These are phyloP conservation scores for Mormyrus iriodes DNA, from an alignment of 2,113 vertebrate genomes.

Conservation along the genomic window DNA sequence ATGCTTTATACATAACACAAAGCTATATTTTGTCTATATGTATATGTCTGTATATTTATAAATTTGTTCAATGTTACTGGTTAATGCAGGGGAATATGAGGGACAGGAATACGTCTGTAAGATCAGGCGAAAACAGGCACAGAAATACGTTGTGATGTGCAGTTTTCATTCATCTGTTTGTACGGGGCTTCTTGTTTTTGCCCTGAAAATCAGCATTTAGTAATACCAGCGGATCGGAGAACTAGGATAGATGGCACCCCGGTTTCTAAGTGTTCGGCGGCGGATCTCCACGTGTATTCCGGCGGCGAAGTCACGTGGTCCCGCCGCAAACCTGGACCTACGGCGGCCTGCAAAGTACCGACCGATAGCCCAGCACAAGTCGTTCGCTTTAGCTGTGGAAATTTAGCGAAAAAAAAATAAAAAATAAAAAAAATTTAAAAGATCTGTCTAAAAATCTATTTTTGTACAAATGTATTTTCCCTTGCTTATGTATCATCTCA, in stretches of 20 bases:
- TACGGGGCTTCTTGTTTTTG: constrained; percentile 7
- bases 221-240: constrained; percentile 47
- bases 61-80: constrained; percentile 52
- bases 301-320: not conserved
- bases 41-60: constrained; percentile 73
- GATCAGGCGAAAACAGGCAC: constrained; percentile 40
- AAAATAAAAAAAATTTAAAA: constrained; percentile 33
- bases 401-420: constrained; percentile 41
- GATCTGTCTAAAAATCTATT: constrained; percentile 58
- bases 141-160: constrained; percentile 34
- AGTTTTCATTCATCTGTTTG: constrained; percentile 32
- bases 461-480: constrained; percentile 73
- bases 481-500: constrained; percentile 54
- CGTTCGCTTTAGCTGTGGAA: constrained; percentile 55
- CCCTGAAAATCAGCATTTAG: constrained; percentile 32
- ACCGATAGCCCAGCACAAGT: constrained; percentile 55
- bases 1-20: constrained; percentile 61
- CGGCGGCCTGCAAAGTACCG: constrained; percentile 24
- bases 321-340: not conserved
- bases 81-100: constrained; percentile 29
- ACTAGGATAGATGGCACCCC: constrained; percentile 36
- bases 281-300: constrained; percentile 16
- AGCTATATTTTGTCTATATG: constrained; percentile 76
- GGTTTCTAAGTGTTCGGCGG: constrained; percentile 36
- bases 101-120: constrained; percentile 34